Percentiles rank a stretch among this genome's conserved stretches.
Conservation (phyloP, 37 sponge, comb jelly and placozoan species). For the Beroe ovata region DNA sequence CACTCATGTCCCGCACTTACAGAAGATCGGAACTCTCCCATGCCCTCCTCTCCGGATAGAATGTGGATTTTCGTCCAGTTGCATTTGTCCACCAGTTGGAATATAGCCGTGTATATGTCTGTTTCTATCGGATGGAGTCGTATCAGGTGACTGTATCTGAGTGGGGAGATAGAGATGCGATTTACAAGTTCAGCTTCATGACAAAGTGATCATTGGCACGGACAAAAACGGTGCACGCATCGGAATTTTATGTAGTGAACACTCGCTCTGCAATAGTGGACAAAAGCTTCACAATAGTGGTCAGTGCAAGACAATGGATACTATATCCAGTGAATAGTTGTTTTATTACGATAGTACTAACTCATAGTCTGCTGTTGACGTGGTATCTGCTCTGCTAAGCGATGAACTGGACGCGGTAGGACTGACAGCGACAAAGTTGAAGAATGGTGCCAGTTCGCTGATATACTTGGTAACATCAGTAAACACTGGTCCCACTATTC, state of each 20-base stretch:
- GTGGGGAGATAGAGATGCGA: too few relatives aligned
- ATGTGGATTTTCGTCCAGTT: constrained; percentile 42
- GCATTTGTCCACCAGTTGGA: constrained; percentile 17
- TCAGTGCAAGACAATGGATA: too few relatives aligned
- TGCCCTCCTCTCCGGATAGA: constrained; percentile 21
- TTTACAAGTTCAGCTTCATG: too few relatives aligned
- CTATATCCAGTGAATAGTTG: too few relatives aligned
- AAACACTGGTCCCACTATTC: constrained; percentile 50
- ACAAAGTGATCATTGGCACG: too few relatives aligned
- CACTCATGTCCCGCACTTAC: too few relatives aligned
- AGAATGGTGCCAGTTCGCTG: constrained; percentile 67
- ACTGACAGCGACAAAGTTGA: constrained; percentile 38
- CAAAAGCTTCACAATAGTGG: too few relatives aligned
- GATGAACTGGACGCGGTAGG: constrained; percentile 53
- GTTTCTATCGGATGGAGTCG: constrained; percentile 52
- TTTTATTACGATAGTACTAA: too few relatives aligned
- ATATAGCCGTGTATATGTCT: constrained; percentile 21
- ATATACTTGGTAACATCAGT: constrained; percentile 65
- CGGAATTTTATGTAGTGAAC: too few relatives aligned
- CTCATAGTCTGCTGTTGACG: too few relatives aligned
- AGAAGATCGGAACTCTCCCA: constrained; percentile 25
- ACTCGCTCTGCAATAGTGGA: too few relatives aligned
- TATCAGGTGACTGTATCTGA: constrained; percentile 28
- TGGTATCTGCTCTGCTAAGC: neutral
- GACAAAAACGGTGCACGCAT: too few relatives aligned